phyloP scores from a whole-genome alignment of 2,113 vertebrate species.

The Pygoscelis adeliae region DNA sequence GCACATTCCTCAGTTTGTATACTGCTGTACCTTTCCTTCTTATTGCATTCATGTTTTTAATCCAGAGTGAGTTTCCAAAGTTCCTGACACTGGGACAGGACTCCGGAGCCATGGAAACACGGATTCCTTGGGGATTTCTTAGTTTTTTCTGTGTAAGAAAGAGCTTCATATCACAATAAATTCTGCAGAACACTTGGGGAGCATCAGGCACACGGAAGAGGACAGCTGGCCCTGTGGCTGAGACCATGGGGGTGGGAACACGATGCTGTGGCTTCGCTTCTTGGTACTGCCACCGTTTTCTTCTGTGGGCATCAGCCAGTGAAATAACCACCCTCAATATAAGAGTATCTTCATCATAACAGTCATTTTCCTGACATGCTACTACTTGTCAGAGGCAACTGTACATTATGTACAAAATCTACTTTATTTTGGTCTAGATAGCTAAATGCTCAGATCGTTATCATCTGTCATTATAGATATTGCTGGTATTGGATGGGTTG shows the following conservation, averaged over 20 bases:
- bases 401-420: background rate
- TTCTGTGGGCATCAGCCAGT: background rate
- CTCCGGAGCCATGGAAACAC: background rate
- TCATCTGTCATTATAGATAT: background rate
- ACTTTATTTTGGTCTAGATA: background rate
- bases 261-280: rapidly evolving
- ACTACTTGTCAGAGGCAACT: background rate
- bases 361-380: background rate
- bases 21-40: background rate
- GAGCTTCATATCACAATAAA: background rate
- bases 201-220: background rate
- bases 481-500: background rate
- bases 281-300: background rate
- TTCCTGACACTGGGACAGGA: background rate
- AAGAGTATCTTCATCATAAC: background rate
- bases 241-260: background rate
- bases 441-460: background rate
- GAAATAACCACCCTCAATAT: background rate
- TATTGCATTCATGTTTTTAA: background rate
- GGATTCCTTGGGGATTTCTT: background rate
- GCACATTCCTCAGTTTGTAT: background rate
- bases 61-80: background rate
- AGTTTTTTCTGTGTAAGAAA: background rate
- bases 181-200: background rate
- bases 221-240: background rate